phyloP scores from a whole-genome alignment of 2,113 vertebrate genomes.

The Ginglymostoma cirratum region DNA sequence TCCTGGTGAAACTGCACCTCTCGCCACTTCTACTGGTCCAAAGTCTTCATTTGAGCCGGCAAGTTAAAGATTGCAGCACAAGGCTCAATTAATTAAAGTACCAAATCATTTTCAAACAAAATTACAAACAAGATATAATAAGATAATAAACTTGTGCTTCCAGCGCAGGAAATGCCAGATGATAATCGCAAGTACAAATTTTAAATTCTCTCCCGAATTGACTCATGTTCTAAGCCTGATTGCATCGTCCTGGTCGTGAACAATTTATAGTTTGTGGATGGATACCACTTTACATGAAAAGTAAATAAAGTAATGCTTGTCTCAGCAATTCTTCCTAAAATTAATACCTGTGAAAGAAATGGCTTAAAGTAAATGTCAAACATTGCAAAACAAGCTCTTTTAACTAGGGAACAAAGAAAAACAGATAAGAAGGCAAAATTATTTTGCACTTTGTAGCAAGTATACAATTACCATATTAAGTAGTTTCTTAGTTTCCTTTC shows the following conservation, averaged over 20 bases:
- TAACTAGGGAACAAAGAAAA: not conserved
- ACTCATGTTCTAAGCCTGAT: not conserved
- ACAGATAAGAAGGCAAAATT: not conserved
- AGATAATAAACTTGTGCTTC: not conserved
- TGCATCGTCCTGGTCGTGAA: not conserved
- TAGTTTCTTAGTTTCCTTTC: too few species aligned
- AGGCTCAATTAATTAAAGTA: not conserved
- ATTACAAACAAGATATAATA: not conserved
- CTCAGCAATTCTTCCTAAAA: not conserved
- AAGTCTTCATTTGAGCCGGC: not conserved
- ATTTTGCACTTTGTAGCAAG: not conserved
- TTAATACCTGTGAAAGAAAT: not conserved
- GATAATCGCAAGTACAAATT: too few species aligned
- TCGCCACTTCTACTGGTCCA: too few species aligned
- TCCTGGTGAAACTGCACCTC: not conserved
- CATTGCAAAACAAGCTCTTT: not conserved
- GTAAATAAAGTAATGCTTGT: not conserved
- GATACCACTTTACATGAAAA: not conserved
- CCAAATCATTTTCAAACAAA: not conserved
- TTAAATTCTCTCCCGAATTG: not conserved
- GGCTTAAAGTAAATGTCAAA: not conserved
- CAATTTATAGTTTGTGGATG: not conserved
- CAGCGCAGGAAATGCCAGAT: not conserved
- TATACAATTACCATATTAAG: too few species aligned
- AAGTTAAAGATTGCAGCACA: not conserved